Percentiles rank a stretch among this genome's conserved stretches.
These are phyloP conservation scores for Podarcis siculus DNA, from an alignment of 2,797 vertebrate species.

Conservation along the genomic window DNA sequence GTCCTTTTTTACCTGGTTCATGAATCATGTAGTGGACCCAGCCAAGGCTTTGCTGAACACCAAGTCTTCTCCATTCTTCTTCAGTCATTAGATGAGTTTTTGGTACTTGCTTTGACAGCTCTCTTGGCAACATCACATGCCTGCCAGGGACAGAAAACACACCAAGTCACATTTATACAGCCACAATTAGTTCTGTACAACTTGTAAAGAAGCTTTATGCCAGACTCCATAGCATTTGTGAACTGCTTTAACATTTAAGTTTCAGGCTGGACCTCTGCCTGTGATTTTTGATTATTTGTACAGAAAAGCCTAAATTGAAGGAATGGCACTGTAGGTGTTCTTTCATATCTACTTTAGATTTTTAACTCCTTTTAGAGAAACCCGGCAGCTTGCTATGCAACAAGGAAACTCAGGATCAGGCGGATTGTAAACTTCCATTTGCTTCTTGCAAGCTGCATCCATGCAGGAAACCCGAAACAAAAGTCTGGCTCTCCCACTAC, in stretches of 20 bases:
- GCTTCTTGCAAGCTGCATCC: not conserved
- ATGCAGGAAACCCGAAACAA: not conserved
- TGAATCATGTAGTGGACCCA: slow-evolving; percentile 95
- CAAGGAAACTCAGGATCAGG: not conserved
- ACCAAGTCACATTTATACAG: not conserved
- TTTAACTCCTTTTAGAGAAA: not conserved
- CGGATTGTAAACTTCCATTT: not conserved
- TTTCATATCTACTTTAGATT: not conserved
- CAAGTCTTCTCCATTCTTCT: slow-evolving; percentile 89
- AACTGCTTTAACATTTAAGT: not conserved
- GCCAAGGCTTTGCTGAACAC: slow-evolving; percentile 89
- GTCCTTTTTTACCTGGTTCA: slow-evolving; percentile 81
- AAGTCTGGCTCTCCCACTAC: not conserved
- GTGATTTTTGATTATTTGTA: not conserved
- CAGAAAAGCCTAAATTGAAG: not conserved
- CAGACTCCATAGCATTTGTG: not conserved
- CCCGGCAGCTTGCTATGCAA: not conserved
- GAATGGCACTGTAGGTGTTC: not conserved
- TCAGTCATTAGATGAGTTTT: slow-evolving; percentile 91
- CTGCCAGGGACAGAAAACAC: slow-evolving; percentile 66
- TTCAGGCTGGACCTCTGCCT: not conserved
- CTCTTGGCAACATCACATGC: slow-evolving; percentile 87
- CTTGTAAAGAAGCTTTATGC: not conserved
- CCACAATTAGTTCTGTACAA: not conserved
- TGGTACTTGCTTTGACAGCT: slow-evolving; percentile 88